Percentiles rank a stretch among this genome's conserved stretches.
These are phyloP conservation scores for Minunthozetes semirufus DNA, from an alignment of 2,888 invertebrate genomes.

Conservation along the genomic window DNA sequence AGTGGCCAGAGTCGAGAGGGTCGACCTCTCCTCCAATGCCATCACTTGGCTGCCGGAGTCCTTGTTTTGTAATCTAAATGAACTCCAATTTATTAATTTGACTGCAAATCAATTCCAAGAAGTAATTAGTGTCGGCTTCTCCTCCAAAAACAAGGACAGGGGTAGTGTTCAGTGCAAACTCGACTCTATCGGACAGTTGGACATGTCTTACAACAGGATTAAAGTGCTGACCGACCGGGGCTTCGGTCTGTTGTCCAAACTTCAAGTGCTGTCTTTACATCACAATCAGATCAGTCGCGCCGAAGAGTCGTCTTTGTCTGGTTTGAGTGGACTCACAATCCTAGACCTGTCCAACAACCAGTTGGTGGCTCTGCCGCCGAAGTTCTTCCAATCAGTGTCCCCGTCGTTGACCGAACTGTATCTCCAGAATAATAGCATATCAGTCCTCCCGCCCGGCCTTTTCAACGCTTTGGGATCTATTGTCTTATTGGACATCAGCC, in stretches of 20 bases:
- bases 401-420: slow-evolving; percentile 75
- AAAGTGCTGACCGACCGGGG: slow-evolving; percentile 70
- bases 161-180: slow-evolving; percentile 29
- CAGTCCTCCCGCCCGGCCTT: slow-evolving; percentile 74
- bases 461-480: slow-evolving; percentile 69
- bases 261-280: slow-evolving; percentile 74
- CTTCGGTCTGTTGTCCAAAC: slow-evolving; percentile 66
- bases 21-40: slow-evolving; percentile 42
- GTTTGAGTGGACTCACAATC: slow-evolving; percentile 58
- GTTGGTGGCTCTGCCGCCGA: slow-evolving; percentile 56
- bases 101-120: slow-evolving; percentile 42
- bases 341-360: slow-evolving; percentile 64
- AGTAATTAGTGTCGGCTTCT: slow-evolving; percentile 41
- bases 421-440: slow-evolving; percentile 83
- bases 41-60: slow-evolving; percentile 40
- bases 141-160: slow-evolving; percentile 37
- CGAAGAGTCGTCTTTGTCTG: slow-evolving; percentile 45
- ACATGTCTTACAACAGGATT: slow-evolving; percentile 58
- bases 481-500: slow-evolving; percentile 78
- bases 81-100: slow-evolving; percentile 41
- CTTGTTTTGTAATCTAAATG: slow-evolving; percentile 40
- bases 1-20: slow-evolving; percentile 38
- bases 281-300: slow-evolving; percentile 67
- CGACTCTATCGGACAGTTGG: slow-evolving; percentile 42
- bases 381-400: slow-evolving; percentile 66